phyloP scores from a whole-genome alignment of 2,113 vertebrate species.

The Bubo blakistoni region DNA sequence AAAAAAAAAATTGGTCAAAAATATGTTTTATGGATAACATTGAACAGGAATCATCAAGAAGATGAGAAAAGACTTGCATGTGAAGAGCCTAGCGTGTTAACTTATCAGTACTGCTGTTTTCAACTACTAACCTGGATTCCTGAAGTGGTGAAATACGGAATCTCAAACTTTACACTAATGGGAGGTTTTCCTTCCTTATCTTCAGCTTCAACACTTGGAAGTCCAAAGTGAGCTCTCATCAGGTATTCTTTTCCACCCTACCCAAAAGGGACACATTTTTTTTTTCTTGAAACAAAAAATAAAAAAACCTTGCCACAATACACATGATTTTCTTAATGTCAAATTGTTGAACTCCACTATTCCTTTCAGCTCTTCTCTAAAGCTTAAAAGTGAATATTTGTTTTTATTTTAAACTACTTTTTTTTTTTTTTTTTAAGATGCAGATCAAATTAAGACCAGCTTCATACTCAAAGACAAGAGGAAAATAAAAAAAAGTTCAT shows the following conservation, averaged over 20 bases:
- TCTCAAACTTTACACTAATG: slow-evolving; percentile 97
- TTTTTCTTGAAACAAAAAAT: neutral
- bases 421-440: neutral
- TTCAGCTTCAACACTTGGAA: slow-evolving; percentile 96
- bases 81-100: neutral
- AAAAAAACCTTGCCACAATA: neutral
- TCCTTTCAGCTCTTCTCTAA: neutral
- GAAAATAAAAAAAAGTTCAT: neutral
- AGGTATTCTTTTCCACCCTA: slow-evolving; percentile 97
- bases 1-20: neutral
- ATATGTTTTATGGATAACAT: neutral
- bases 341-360: neutral
- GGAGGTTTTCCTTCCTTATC: slow-evolving; percentile 98
- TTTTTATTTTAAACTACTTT: neutral
- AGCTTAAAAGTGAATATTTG: neutral
- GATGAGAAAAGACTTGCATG: rapidly evolving
- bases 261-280: neutral
- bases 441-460: neutral
- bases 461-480: neutral
- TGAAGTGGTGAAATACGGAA: slow-evolving; percentile 97
- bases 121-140: slow-evolving; percentile 87
- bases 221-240: slow-evolving; percentile 95
- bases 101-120: neutral
- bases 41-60: neutral
- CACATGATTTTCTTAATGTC: neutral